A percentile compares a stretch with the other conserved stretches of the same genome.
phyloP scores from a whole-genome alignment of 2,888 invertebrate species.

The Patella depressa region DNA sequence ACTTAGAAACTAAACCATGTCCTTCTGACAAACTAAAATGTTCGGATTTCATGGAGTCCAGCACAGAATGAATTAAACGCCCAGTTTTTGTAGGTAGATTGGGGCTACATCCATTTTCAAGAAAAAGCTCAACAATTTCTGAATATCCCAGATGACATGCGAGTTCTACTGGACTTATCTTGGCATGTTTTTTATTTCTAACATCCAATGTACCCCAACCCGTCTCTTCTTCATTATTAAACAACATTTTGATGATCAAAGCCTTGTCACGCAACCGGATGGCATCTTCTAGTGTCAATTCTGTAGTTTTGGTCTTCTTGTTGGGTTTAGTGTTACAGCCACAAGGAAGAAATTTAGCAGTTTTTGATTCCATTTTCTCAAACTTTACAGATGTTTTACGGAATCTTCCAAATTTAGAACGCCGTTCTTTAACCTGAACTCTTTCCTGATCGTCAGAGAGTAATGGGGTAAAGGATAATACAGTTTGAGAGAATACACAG shows the following conservation, averaged over 20 bases:
- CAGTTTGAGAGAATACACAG: background rate
- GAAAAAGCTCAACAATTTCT: conserved; percentile 43
- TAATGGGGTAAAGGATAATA: background rate
- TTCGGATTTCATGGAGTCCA: conserved; percentile 40
- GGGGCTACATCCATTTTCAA: conserved; percentile 51
- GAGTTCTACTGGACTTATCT: conserved; percentile 40
- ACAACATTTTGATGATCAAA: background rate
- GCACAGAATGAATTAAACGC: conserved; percentile 46
- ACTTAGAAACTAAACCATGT: conserved; percentile 27
- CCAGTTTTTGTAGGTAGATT: conserved; percentile 50
- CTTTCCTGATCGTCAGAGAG: background rate
- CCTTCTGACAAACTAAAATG: conserved; percentile 36
- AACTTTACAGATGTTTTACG: background rate
- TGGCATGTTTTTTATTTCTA: background rate
- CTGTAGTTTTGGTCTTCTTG: background rate
- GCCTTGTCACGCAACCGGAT: background rate
- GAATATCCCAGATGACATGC: conserved; percentile 46
- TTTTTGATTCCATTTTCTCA: background rate
- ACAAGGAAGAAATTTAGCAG: background rate
- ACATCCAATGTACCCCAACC: background rate
- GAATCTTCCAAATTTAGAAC: background rate
- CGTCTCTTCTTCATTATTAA: background rate
- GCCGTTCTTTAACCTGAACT: background rate
- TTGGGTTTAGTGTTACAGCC: background rate
- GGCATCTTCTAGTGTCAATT: background rate